phyloP scores from a whole-genome alignment of 2,888 invertebrate genomes.

The Bellardia pandia region DNA sequence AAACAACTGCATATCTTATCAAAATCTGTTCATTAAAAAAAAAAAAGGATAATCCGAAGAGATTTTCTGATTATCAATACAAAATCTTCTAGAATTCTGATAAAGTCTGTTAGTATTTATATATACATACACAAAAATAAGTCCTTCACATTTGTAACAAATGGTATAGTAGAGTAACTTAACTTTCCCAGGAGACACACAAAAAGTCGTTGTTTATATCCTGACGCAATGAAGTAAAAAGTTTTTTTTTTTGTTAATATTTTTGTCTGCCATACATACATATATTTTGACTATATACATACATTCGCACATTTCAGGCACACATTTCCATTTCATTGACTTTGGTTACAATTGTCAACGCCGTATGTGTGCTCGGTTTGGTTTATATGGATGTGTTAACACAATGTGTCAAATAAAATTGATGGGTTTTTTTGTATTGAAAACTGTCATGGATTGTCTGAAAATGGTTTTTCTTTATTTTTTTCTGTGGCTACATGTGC shows the following conservation, averaged over 20 bases:
- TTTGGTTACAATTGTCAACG: slow-evolving; percentile 39
- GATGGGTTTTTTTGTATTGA: slow-evolving; percentile 24
- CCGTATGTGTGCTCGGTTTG: neutral
- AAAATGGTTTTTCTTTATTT: neutral
- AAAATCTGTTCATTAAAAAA: neutral
- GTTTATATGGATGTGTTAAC: slow-evolving; percentile 42
- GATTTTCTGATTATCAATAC: neutral
- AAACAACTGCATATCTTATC: neutral
- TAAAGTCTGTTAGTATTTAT: slow-evolving; percentile 1
- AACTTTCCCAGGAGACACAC: neutral
- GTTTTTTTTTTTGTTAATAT: neutral
- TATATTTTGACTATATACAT: neutral
- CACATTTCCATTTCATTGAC: slow-evolving; percentile 30
- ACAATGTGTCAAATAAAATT: slow-evolving; percentile 66
- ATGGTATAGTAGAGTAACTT: slow-evolving; percentile 15
- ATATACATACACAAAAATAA: neutral
- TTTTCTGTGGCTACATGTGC: neutral
- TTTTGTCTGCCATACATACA: slow-evolving; percentile 13
- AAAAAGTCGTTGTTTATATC: neutral
- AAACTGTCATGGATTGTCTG: slow-evolving; percentile 9
- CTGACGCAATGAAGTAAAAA: slow-evolving; percentile 1
- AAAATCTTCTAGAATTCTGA: neutral
- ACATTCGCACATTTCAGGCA: neutral
- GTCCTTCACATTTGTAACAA: neutral
- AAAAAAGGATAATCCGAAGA: neutral